Evolutionary conservation across 2,113 vertebrate species (phyloP).

Genomic region (Cheirogaleus medius): DNA sequence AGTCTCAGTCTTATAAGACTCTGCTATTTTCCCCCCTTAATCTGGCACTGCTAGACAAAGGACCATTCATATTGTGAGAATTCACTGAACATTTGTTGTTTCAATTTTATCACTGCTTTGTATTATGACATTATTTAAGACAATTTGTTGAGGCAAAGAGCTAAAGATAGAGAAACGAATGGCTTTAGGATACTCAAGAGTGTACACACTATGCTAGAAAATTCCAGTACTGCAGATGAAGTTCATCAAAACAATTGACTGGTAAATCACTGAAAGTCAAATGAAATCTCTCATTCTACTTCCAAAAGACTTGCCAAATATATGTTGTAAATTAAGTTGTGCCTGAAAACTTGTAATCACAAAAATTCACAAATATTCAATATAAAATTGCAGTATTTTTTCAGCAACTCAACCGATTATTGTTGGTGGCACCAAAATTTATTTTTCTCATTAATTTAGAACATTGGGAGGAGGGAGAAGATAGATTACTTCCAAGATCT

Average conservation of each 20-base stretch:
- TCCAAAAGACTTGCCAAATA: neutral
- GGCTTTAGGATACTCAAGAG: neutral
- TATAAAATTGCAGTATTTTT: neutral
- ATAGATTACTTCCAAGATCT: constrained; percentile 1
- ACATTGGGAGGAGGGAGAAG: neutral
- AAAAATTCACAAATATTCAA: neutral
- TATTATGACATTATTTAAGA: neutral
- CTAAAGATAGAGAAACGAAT: neutral
- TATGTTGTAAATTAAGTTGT: neutral
- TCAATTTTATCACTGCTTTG: neutral
- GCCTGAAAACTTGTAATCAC: neutral
- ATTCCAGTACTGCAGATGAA: neutral
- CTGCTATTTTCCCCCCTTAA: neutral
- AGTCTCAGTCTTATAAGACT: neutral
- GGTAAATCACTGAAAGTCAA: neutral
- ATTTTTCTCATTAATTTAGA: constrained; percentile 15
- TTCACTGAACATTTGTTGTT: neutral
- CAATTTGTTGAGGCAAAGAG: neutral
- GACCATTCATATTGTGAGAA: neutral
- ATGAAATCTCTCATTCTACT: neutral
- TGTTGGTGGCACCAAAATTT: neutral
- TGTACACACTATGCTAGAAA: neutral
- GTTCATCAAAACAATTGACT: neutral
- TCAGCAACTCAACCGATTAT: neutral
- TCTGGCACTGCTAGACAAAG: neutral